Conservation (phyloP, 2,888 invertebrate species). For the Lycaena phlaeas region DNA sequence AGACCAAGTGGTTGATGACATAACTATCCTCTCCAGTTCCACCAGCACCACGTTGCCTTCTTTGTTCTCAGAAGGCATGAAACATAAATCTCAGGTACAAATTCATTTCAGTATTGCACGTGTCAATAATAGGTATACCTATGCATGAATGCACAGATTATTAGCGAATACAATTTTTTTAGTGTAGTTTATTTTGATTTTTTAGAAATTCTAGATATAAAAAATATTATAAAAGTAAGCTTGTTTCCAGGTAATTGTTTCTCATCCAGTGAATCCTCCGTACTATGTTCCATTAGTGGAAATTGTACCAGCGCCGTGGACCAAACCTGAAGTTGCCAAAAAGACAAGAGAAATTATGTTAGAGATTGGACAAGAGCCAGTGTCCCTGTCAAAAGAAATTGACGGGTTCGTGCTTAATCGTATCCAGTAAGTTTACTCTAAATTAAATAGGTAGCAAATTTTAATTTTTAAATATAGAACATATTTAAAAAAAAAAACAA, state of each 20-base stretch:
- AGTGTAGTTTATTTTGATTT: too few species aligned
- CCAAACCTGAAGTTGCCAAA: constrained; percentile 81
- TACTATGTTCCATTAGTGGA: constrained; percentile 96
- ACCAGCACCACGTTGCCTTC: constrained; percentile 95
- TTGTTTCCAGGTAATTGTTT: constrained; percentile 79
- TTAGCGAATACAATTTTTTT: too few species aligned
- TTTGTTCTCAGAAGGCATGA: constrained; percentile 84
- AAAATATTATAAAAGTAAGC: too few species aligned
- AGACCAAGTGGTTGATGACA: constrained; percentile 82
- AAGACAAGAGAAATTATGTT: constrained; percentile 84
- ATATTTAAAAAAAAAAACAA: too few species aligned
- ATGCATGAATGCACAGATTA: too few species aligned
- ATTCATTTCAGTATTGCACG: too few species aligned
- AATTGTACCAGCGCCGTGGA: constrained; percentile 96
- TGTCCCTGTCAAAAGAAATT: constrained; percentile 87
- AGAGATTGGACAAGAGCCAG: constrained; percentile 93
- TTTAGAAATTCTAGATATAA: too few species aligned
- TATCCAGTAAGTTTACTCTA: constrained; percentile 79
- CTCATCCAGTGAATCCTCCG: constrained; percentile 97
- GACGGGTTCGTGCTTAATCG: constrained; percentile 95
- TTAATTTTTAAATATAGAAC: too few species aligned
- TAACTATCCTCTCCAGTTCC: constrained; percentile 91
- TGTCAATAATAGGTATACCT: too few species aligned
- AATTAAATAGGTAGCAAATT: too few species aligned
- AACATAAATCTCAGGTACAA: constrained; percentile 75